Conservation (phyloP, 2,113 vertebrate genomes). For the Callithrix jacchus region DNA sequence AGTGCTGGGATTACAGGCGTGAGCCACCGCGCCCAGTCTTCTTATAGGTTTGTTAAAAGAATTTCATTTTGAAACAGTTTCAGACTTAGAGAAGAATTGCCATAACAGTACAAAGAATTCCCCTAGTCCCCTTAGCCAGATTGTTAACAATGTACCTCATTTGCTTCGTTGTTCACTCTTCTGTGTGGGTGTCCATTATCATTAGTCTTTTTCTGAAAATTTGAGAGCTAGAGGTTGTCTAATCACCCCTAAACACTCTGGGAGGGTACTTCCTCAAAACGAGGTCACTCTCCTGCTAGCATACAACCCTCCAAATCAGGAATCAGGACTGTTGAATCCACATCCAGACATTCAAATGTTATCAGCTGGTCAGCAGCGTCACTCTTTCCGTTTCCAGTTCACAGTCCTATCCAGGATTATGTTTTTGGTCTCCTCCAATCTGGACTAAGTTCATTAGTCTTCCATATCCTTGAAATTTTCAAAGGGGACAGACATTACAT, state of each 20-base stretch:
- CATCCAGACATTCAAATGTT: neutral
- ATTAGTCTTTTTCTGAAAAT: slow-evolving; percentile 26
- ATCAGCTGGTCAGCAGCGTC: neutral
- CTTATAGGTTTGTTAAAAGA: neutral
- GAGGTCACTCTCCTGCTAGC: neutral
- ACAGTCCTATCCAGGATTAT: neutral
- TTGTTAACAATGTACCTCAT: neutral
- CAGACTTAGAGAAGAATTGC: neutral
- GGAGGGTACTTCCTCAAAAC: neutral
- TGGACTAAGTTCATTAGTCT: neutral
- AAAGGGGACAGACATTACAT: neutral
- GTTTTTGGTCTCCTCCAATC: neutral
- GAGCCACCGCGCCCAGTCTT: too few species aligned
- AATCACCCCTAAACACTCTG: neutral
- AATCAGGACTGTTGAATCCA: neutral
- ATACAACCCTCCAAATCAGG: neutral
- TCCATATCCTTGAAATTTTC: slow-evolving; percentile 3
- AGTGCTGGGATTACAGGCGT: too few species aligned
- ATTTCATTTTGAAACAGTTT: slow-evolving; percentile 47
- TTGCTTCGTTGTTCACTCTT: slow-evolving; percentile 6
- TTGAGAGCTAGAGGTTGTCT: slow-evolving; percentile 5
- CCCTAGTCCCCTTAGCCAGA: neutral
- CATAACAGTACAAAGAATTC: neutral
- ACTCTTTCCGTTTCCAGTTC: neutral
- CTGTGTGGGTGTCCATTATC: neutral